Conservation (phyloP, 2,888 invertebrate species). For the Drosophila silvestris region DNA sequence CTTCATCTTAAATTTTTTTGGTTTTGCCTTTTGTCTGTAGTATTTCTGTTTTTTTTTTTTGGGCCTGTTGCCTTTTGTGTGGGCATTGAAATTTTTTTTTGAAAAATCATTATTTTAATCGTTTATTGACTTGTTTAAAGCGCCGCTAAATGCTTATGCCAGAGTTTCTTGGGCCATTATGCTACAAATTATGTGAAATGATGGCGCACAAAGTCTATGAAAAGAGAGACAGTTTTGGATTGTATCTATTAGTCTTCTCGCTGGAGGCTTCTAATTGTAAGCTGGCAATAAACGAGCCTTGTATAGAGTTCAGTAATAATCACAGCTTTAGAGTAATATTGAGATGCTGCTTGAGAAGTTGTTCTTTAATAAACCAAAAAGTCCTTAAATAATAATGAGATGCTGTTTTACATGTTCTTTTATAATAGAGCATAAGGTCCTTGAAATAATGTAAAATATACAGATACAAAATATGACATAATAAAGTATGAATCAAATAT, state of each 20-base stretch:
- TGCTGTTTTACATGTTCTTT: not conserved
- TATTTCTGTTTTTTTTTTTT: constrained; percentile 34
- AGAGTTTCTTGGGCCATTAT: constrained; percentile 22
- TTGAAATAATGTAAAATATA: not conserved
- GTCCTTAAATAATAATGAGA: not conserved
- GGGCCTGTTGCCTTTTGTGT: constrained; percentile 61
- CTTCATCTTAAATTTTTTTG: constrained; percentile 19
- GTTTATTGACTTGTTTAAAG: constrained; percentile 82
- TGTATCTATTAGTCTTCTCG: constrained; percentile 12
- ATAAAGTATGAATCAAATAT: not conserved
- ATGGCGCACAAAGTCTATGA: constrained; percentile 73
- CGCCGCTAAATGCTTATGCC: constrained; percentile 60
- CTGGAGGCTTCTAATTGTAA: constrained; percentile 18
- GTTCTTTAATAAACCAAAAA: not conserved
- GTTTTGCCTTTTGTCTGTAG: constrained; percentile 47
- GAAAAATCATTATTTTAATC: constrained; percentile 79
- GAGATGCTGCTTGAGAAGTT: not conserved
- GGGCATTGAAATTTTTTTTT: constrained; percentile 37
- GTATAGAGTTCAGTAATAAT: not conserved
- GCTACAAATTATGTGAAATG: constrained; percentile 82
- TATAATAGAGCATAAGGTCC: not conserved
- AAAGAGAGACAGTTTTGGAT: constrained; percentile 28
- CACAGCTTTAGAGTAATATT: not conserved
- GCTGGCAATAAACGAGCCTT: constrained; percentile 7
- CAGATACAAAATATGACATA: not conserved